Base-by-base conservation (phyloP, 2,888 invertebrate genomes). In the Aleiodes leptofemur region DNA sequence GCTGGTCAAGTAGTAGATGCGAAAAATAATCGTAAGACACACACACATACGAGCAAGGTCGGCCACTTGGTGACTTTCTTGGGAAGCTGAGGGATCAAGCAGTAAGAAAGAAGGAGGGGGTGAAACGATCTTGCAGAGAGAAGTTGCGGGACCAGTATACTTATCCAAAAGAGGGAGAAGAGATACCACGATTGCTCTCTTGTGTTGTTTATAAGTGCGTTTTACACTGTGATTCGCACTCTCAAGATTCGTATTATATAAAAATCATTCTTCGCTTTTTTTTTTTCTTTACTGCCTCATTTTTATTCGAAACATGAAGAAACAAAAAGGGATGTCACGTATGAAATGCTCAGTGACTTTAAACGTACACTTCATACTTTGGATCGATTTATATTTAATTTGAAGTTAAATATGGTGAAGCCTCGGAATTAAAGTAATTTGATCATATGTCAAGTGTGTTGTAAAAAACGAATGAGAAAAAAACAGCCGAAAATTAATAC, bases 161-260 rank as follows among this genome's bases (percentile, higher is more conserved):
- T 51, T 68, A 68, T 68, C 68, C 64, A 68, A 68, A 68, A 68
- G 51, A 51, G 31, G 51, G 23, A 48, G 13, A 68, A 51, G 51
- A 74, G 75, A 72, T 72, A 69, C 74, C 55, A 71, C 53, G 66
- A 61, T 72, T 53, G 64, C 57, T 34, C 57, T 34, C 48, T 73
- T 73, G 66, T 73, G 74, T 78, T 79, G 79, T 79, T 78, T 78
- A 79, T 76, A 78, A 77, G 66, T 75, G 77, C 79, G 79, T 79
- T 79, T 77, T 77, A 79, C 79, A 77, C 78, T 75, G 78, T 78
- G 77, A 77, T 79, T 79, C 79, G 76, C 79, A 78, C 79, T 76
- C 79, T 76, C 66, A 3, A 76, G 69, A 76, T 78, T 72, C 78
- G 64, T 73, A 72, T 57, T 48, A 50, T 57, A 34, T 38, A 59